Base-by-base conservation (phyloP, 2,888 invertebrate genomes). In the Mactromeris polynyma region DNA sequence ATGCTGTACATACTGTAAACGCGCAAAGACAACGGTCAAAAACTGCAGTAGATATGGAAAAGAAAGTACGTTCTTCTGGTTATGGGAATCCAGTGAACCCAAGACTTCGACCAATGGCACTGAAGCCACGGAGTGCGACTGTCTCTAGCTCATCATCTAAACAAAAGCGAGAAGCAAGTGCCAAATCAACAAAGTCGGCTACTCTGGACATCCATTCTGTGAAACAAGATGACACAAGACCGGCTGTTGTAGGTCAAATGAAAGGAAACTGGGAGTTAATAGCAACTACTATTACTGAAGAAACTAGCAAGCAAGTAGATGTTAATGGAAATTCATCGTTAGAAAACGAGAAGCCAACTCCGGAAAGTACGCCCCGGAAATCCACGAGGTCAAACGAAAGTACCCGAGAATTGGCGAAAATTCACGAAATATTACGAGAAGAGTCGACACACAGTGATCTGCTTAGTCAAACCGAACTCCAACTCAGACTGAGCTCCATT, bases 91-190 rank as follows among this genome's bases (percentile, higher is more conserved):
- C 89, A 6, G 82, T 90, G 2, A 90, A 90, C 40, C 90, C 89
- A 0, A 90, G 77, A 89, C 46, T 90, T 11, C 58, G 89, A 79
- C 90, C 90, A 7, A 51, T 88, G 77, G 87, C 92, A 4, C 36
- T 90, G 14, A 90, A 92, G 58, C 90, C 92, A 69, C 83, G 80
- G n/a, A 92, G 92, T 40, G 92, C 92, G 2, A 85, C 78, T n/a
- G 26, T 87, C n/a, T 11, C 77, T 9, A 81, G 80, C 17, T 31
- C 81, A 9, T 19, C 19, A 9, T 33, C 85, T 7, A 88, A 86
- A 64, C 33, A 79, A 9, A 84, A 81, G 80, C 73, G 92, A 2
- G 81, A 92, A 77, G 81, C 86, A 2, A 92, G 92, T 77, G 92
- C 92, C n/a, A 89, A 79, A 21, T 92, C 90, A 19, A 73, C 58